Base-by-base conservation (phyloP, 2,888 invertebrate genomes). In the Gisinianus flammeolus region DNA sequence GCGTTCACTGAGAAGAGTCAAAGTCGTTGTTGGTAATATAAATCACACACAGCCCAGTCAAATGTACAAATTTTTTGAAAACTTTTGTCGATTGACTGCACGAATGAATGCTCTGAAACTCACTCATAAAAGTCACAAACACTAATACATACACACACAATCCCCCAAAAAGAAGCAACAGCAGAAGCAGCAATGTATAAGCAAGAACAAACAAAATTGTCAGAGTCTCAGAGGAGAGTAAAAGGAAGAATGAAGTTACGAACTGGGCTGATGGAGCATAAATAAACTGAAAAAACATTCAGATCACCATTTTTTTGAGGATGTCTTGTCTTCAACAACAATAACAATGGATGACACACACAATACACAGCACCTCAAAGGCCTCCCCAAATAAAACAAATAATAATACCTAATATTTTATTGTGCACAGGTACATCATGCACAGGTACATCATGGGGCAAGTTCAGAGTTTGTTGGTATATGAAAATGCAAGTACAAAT, bases 251-350 rank as follows among this genome's bases (percentile, higher is more conserved):
- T 72, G 77, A 72, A 22, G 67, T 44, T 44, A n/a, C 35, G 16
- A 66, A 28, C n/a, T 66, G 26, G 26, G 67, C 77, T 72, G 77
- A 67, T 77, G 72, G 77, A 72, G 77, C 77, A 77, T 72, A 77
- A 77, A 77, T 77, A 77, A 77, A 69, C 54, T 67, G 66, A 69
- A 68, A 54, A 19, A 26, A 66, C 64, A 77, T 77, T 52, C 72
- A 72, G 72, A 77, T 66, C 56, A 72, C 19, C 31, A 33, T 26
- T 64, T 35, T 26, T 26, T 19, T 0, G 16, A 44, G 26, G n/a
- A 28, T 44, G 26, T 22, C 16, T n/a, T 16, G 5, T 26, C 35
- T 35, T 19, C 33, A 44, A 44, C 8, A 69, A 1, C 24, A 69
- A 52, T 8, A 70, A 70, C 62, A 62, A 58, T 58, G 22, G 6